Base-by-base conservation (phyloP, 2,113 vertebrate genomes). In the Sinocyclocheilus maitianheensis region DNA sequence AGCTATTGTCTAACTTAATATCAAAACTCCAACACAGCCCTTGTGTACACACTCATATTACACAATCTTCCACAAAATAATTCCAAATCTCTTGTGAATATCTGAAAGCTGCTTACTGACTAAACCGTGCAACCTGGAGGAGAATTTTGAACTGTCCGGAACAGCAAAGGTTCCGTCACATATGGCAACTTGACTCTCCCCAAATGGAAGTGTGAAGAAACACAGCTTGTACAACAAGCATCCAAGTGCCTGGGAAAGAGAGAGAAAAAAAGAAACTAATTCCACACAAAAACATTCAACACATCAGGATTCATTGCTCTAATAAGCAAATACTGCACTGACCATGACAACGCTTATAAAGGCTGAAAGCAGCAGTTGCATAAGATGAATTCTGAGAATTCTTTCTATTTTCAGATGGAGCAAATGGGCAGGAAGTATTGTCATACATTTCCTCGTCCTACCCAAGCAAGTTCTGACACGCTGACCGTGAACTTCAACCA, bases 211-310 rank as follows among this genome's bases (percentile, higher is more conserved):
- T 0, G 96, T 90, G 91, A 99, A 99, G 96, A 99, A 99, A 94
- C 98, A 99, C 88, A 99, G 97, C 93, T 99, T 99, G 93, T 99
- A 99, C 86, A 99, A 96, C 95, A 99, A 96, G 95, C 98, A 99
- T 91, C 98, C 98, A 81, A 99, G 96, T 0, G 98, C 98, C 98
- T 99, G 93, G 2, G 75, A 83, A 53, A 91, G 72, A 89, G 87
- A 26, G 78, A 16, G 16, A 76, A 26, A 84, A 81, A n/a, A 81
- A 53, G 81, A 67, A 62, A 46, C 20, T 46, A 90, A 81, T 83
- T 67, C 20, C 18, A 37, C 62, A 55, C 6, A 83, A 80, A 53
- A 53, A 26, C 75, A 83, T 30, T 26, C n/a, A 79, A 60, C n/a
- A 14, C 18, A 77, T 55, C 51, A 58, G 18, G 55, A 43, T 63